These are phyloP conservation scores for Nothoprocta perdicaria DNA, from an alignment of 2,113 vertebrate species.

Conservation along the genomic window DNA sequence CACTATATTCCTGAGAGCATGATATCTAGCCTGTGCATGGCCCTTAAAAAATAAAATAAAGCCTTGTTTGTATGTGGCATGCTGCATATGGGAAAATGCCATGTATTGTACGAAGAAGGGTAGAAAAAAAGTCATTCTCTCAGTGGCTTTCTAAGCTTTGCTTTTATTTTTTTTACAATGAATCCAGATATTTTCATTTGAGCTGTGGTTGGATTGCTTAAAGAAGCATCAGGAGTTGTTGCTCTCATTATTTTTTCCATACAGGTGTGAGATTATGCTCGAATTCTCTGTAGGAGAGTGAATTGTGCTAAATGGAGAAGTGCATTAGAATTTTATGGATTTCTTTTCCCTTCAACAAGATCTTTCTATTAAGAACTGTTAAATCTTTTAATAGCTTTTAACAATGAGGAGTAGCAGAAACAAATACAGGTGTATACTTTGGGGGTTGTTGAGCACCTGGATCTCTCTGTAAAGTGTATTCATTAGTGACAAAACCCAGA, in stretches of 20 bases:
- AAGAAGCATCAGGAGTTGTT: conserved; percentile 25
- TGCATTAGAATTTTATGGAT: conserved; percentile 46
- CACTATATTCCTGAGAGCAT: neutral
- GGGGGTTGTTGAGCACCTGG: neutral
- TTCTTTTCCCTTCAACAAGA: conserved; percentile 55
- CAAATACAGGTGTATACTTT: conserved; percentile 23
- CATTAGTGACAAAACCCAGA: neutral
- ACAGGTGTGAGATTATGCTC: conserved; percentile 20
- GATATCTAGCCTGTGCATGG: neutral
- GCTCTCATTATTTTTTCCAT: conserved; percentile 52
- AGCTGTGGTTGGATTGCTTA: neutral
- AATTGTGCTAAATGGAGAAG: conserved; percentile 37
- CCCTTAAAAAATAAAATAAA: neutral
- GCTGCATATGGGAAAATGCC: neutral
- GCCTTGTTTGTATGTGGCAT: neutral
- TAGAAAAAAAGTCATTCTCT: neutral
- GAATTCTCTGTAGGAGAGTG: conserved; percentile 46
- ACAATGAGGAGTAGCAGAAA: neutral
- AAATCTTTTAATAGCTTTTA: conserved; percentile 60
- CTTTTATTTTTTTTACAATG: neutral
- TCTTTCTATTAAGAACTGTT: conserved; percentile 52
- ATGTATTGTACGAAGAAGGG: neutral
- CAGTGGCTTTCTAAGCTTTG: neutral
- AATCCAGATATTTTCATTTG: neutral
- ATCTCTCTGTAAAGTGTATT: conserved; percentile 20